Conservation (phyloP, 2,113 vertebrate genomes). For the Nymphicus hollandicus region DNA sequence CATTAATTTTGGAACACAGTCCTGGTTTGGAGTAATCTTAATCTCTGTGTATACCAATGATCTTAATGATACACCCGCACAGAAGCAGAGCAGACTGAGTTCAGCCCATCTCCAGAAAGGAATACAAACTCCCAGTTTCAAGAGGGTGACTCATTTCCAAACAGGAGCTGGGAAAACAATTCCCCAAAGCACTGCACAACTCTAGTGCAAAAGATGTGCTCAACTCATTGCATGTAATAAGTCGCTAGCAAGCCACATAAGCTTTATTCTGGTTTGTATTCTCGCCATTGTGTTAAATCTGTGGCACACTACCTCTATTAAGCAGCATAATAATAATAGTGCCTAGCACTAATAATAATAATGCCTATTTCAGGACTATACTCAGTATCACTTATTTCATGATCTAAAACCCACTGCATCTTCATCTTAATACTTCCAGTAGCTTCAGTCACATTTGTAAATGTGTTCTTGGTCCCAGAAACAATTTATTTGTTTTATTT, state of each 20-base stretch:
- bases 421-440: neutral
- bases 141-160: neutral
- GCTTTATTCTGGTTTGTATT: neutral
- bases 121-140: neutral
- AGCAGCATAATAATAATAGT: neutral
- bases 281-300: neutral
- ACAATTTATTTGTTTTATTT: constrained; percentile 46
- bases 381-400: neutral
- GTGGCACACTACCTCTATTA: neutral
- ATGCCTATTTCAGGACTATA: neutral
- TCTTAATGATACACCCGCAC: neutral
- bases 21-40: neutral
- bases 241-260: neutral
- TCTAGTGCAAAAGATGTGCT: neutral
- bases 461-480: constrained; percentile 33
- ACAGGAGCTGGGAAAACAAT: neutral
- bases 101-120: neutral
- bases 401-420: neutral
- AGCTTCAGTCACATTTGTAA: constrained; percentile 40
- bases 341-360: neutral
- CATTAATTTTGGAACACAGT: neutral
- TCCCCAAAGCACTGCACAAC: neutral
- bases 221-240: neutral
- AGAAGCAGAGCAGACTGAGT: neutral
- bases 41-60: neutral